Evolutionary conservation across 2,113 vertebrate genomes (phyloP).

Genomic region (Hemiscyllium ocellatum): DNA sequence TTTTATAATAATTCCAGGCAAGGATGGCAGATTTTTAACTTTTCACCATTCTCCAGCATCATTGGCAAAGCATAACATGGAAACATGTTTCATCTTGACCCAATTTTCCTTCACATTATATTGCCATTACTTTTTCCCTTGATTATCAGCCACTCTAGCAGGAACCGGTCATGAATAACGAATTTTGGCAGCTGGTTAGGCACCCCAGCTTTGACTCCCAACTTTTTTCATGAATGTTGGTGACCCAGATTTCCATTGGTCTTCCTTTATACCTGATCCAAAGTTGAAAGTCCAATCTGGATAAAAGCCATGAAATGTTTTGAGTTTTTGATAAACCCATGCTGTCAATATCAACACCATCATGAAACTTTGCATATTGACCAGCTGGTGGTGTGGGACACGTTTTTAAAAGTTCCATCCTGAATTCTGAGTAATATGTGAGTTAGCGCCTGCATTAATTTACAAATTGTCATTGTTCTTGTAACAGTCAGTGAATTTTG

Average conservation of each 20-base stretch:
- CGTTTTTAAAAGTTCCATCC: not conserved
- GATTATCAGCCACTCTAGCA: not conserved
- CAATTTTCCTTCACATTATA: not conserved
- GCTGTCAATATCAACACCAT: not conserved
- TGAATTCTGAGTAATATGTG: not conserved
- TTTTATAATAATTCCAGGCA: not conserved
- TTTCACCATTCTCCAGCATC: not conserved
- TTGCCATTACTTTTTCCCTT: not conserved
- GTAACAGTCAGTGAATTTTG: not conserved
- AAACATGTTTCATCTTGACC: slow-evolving; percentile 2
- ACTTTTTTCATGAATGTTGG: not conserved
- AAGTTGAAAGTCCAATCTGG: not conserved
- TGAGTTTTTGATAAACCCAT: not conserved
- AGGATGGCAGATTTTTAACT: not conserved
- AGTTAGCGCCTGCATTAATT: not conserved
- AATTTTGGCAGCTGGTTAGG: not conserved
- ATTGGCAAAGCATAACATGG: not conserved
- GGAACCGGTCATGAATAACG: not conserved
- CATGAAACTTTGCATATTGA: not conserved
- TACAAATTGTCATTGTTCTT: not conserved
- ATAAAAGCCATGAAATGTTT: not conserved
- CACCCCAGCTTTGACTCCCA: not conserved
- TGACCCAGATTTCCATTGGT: not conserved
- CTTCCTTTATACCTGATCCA: not conserved
- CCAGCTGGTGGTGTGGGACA: not conserved